Percentiles rank a stretch among this genome's conserved stretches.
These are phyloP conservation scores for Muscicapa comitata DNA, from an alignment of 2,797 vertebrate genomes.

Conservation along the genomic window DNA sequence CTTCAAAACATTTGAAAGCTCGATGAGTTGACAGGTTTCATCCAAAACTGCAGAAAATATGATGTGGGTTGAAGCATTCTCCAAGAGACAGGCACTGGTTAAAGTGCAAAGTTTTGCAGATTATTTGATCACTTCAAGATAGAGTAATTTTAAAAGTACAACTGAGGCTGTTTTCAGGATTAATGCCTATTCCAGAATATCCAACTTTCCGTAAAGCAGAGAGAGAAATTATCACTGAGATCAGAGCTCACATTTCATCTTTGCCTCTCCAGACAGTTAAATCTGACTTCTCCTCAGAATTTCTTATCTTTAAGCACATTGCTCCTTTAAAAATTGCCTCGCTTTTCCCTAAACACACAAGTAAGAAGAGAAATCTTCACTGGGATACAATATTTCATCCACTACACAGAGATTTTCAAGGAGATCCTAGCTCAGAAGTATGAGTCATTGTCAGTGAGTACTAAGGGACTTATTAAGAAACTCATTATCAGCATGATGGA, in stretches of 20 bases:
- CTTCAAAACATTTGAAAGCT: background rate
- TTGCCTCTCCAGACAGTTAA: background rate
- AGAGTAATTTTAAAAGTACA: background rate
- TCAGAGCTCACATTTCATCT: background rate
- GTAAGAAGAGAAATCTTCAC: background rate
- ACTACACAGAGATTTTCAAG: conserved; percentile 10
- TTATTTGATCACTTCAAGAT: background rate
- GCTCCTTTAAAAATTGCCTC: background rate
- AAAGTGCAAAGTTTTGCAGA: background rate
- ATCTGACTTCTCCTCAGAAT: background rate
- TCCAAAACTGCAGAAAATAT: background rate
- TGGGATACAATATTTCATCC: background rate
- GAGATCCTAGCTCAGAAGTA: conserved; percentile 25
- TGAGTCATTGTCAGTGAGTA: conserved; percentile 52
- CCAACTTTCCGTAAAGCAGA: background rate
- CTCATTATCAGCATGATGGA: conserved; percentile 55
- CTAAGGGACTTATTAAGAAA: conserved; percentile 59
- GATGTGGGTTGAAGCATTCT: background rate
- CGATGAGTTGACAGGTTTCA: background rate
- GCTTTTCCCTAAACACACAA: background rate
- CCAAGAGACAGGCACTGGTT: background rate
- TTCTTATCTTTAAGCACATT: background rate
- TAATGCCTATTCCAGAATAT: background rate
- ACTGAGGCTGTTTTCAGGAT: background rate
- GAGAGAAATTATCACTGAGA: background rate